Evolutionary conservation across 2,888 invertebrate genomes (phyloP).

Genomic region (Hemithea aestivaria): DNA sequence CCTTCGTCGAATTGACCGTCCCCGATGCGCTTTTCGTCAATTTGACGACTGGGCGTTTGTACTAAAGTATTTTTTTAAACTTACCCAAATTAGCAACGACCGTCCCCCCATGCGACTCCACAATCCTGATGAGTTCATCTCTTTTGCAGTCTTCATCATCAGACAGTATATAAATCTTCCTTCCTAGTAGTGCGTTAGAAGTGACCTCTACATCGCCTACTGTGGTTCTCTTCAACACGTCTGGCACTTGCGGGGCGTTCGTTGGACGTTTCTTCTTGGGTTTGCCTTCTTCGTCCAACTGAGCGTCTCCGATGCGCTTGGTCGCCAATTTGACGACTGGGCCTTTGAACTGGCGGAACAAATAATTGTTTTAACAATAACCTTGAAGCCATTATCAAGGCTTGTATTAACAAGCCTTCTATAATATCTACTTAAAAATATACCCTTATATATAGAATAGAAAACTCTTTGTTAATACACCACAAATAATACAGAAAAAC

Average conservation of each 20-base stretch:
- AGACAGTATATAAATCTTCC: constrained; percentile 55
- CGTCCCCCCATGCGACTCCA: constrained; percentile 57
- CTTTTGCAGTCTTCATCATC: constrained; percentile 55
- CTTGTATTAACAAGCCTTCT: too few relatives aligned
- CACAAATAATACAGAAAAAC: too few relatives aligned
- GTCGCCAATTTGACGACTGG: constrained; percentile 55
- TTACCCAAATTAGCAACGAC: constrained; percentile 56
- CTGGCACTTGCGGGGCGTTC: constrained; percentile 46
- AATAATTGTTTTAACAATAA: not conserved
- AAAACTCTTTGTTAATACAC: too few relatives aligned
- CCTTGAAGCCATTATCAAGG: too few relatives aligned
- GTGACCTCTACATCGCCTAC: constrained; percentile 35
- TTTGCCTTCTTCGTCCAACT: constrained; percentile 36
- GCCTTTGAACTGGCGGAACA: constrained; percentile 41
- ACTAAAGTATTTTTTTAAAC: too few relatives aligned
- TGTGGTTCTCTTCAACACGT: constrained; percentile 43
- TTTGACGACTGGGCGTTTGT: too few relatives aligned
- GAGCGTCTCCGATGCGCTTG: constrained; percentile 44
- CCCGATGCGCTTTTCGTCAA: too few relatives aligned
- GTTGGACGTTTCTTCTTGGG: constrained; percentile 42
- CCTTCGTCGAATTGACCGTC: too few relatives aligned
- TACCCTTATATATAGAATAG: too few relatives aligned
- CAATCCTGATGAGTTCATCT: constrained; percentile 46
- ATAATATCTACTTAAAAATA: too few relatives aligned
- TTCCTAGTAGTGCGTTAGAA: constrained; percentile 49